Conservation (phyloP, 2,113 vertebrate species). For the Leucopternis melanops region DNA sequence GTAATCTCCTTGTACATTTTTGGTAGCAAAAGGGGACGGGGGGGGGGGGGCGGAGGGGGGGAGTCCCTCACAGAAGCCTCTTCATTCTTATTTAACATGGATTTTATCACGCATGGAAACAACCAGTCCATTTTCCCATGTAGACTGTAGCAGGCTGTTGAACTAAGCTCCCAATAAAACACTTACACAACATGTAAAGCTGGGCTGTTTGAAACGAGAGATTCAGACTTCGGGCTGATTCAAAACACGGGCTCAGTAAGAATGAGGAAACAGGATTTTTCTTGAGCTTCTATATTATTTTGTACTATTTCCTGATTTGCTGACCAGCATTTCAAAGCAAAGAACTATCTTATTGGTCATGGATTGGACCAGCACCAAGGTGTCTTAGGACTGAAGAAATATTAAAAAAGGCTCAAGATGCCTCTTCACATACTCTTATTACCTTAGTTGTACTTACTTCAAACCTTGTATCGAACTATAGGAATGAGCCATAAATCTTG, state of each 20-base stretch:
- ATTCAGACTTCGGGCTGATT: neutral
- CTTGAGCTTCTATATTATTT: neutral
- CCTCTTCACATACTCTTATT: neutral
- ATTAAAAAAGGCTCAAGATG: neutral
- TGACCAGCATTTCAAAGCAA: neutral
- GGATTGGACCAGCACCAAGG: neutral
- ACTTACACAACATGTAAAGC: neutral
- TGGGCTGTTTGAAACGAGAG: neutral
- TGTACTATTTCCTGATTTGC: neutral
- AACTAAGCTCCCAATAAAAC: neutral
- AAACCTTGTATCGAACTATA: neutral
- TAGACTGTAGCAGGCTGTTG: neutral
- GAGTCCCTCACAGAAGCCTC: neutral
- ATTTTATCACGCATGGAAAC: neutral
- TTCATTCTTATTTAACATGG: neutral
- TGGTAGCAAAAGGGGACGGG: neutral
- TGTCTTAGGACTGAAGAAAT: neutral
- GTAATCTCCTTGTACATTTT: neutral
- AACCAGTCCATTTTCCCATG: neutral
- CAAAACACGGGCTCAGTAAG: no score
- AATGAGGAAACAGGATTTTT: neutral
- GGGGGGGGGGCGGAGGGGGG: rapidly evolving
- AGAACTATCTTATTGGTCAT: neutral
- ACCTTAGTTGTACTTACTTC: neutral
- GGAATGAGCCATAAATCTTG: neutral